phyloP scores from a whole-genome alignment of 1,140 invertebrate genomes.

The Eurosta solidaginis region DNA sequence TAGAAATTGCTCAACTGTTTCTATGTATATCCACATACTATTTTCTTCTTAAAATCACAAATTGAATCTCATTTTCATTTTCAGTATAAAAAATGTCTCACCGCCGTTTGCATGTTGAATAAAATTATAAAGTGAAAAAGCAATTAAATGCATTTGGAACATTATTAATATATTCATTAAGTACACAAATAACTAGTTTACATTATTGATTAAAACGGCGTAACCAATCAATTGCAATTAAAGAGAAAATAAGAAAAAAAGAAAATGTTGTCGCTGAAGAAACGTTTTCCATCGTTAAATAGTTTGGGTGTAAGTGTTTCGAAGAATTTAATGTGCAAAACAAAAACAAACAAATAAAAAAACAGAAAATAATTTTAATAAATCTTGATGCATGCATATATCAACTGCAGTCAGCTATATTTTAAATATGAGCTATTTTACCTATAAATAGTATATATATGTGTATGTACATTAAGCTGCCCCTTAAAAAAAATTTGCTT shows the following conservation, averaged over 20 bases:
- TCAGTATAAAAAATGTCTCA: not conserved
- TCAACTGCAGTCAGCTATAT: too few relatives aligned
- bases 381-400: too few relatives aligned
- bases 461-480: too few relatives aligned
- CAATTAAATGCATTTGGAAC: not conserved
- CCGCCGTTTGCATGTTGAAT: not conserved
- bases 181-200: too few relatives aligned
- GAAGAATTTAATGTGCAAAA: not conserved
- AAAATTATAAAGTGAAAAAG: not conserved
- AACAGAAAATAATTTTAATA: not conserved
- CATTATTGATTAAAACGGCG: slow-evolving; percentile 9
- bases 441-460: too few relatives aligned
- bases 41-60: not conserved
- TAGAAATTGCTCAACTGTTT: not conserved
- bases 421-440: too few relatives aligned
- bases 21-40: not conserved
- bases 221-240: not conserved
- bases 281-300: slow-evolving; percentile 58
- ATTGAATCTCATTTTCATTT: not conserved
- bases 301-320: slow-evolving; percentile 58
- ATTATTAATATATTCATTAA: too few relatives aligned
- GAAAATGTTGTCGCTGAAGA: slow-evolving; percentile 55
- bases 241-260: not conserved
- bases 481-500: too few relatives aligned
- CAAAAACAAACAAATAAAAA: slow-evolving; percentile 7